These are phyloP conservation scores for Sebastes oblongus DNA, from an alignment of 2,797 vertebrate species.

Conservation along the genomic window DNA sequence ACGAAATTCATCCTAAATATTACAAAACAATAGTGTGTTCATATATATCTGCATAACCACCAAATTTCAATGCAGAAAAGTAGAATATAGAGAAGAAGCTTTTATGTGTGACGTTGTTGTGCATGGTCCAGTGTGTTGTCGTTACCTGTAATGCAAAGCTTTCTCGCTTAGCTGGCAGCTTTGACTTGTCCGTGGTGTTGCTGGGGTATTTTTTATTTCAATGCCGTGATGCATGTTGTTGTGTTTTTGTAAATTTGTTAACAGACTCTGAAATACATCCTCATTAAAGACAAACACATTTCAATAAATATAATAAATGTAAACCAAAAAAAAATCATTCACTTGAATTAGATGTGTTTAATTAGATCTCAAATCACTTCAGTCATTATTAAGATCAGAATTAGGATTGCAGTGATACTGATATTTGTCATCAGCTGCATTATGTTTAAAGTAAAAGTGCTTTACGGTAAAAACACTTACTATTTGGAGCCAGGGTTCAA, in stretches of 20 bases:
- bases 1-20: neutral
- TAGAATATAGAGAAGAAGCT: neutral
- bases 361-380: too few relatives aligned
- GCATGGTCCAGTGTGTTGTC: conserved; percentile 22
- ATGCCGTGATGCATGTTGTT: conserved; percentile 14
- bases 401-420: too few relatives aligned
- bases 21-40: neutral
- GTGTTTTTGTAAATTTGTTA: neutral
- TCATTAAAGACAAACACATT: neutral
- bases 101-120: conserved; percentile 8
- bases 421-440: too few relatives aligned
- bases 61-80: neutral
- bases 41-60: neutral
- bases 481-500: too few relatives aligned
- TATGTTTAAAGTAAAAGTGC: too few relatives aligned
- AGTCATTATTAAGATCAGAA: too few relatives aligned
- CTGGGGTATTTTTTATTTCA: neutral
- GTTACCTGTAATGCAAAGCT: conserved; percentile 6
- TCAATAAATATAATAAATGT: neutral
- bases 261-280: neutral
- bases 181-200: neutral
- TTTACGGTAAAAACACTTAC: rapidly evolving
- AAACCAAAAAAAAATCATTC: neutral
- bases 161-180: neutral
- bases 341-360: neutral